A percentile compares a stretch with the other conserved stretches of the same genome.
phyloP scores from a whole-genome alignment of 1,140 invertebrate species.

The Drosophila ogumai region DNA sequence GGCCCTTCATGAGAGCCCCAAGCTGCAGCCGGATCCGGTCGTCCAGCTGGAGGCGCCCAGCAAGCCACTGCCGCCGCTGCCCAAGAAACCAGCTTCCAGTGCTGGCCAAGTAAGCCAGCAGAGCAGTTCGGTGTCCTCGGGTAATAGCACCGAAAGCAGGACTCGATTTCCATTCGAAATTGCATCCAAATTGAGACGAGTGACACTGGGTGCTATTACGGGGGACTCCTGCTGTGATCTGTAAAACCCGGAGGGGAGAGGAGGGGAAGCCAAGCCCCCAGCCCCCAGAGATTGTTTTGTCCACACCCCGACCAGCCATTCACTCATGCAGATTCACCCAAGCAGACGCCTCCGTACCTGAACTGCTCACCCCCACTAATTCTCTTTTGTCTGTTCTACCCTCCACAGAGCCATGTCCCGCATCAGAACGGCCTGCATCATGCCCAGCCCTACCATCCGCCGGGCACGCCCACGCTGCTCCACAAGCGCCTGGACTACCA shows the following conservation, averaged over 20 bases:
- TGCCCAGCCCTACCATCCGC: constrained; percentile 79
- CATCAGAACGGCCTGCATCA: constrained; percentile 77
- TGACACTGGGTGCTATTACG: not conserved
- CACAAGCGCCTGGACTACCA: constrained; percentile 73
- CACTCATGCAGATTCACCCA: constrained; percentile 19
- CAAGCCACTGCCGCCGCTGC: constrained; percentile 77
- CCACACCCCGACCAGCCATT: constrained; percentile 24
- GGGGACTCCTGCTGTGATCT: not conserved
- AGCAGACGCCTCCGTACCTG: not conserved
- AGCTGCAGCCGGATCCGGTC: constrained; percentile 3
- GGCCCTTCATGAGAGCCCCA: constrained; percentile 4
- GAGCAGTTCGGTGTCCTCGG: not conserved
- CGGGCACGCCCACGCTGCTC: constrained; percentile 66
- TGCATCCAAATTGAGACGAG: not conserved
- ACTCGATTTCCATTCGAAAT: not conserved
- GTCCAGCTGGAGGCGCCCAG: constrained; percentile 56
- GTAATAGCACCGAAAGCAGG: constrained; percentile 5
- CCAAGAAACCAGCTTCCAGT: constrained; percentile 43
- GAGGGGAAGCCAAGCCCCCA: constrained; percentile 37
- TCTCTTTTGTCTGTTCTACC: too few species aligned
- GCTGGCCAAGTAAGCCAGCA: constrained; percentile 60
- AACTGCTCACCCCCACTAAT: not conserved
- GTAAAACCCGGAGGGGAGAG: constrained; percentile 38
- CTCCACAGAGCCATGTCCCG: constrained; percentile 48
- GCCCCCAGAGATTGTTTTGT: constrained; percentile 63